Evolutionary conservation across 1,140 invertebrate genomes (phyloP), one percentile per base, ranked within the genome.

Genomic region (Drosophila orosa): DNA sequence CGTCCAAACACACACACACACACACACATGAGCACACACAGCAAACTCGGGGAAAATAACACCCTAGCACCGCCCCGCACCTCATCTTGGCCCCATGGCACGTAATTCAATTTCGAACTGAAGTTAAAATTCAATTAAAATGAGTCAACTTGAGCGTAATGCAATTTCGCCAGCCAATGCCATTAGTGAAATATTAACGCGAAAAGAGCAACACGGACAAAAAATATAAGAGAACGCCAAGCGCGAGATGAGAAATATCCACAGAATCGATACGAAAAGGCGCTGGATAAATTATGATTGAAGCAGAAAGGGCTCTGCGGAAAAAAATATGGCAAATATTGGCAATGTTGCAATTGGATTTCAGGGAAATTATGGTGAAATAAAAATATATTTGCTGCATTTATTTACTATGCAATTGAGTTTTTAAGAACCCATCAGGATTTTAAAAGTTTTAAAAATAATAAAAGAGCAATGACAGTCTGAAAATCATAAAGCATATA

Each of bases 121-220:
- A 89, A 89, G 85, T 89, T 89, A 89, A 89, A 89, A 89, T 89
- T 89, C 84, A 89, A 89, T 89, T 89, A 89, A 89, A 89, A 89
- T 89, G 84, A 89, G 84, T 89, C 84, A 89, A 89, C 84, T 89
- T 89, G 84, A 89, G 84, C 84, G 84, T 89, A 89, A 89, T 89
- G 80, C 84, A 89, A 89, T 89, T 89, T 89, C 62, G 68, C 47
- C 80, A 83, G 84, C 80, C 84, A 90, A 89, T 89, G 84, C 80
- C 80, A 89, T 89, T 89, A 89, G 84, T 89, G 84, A 89, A 80
- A 89, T 89, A 90, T 89, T 89, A 89, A 84, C 77, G 84, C 74
- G 76, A 87, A 74, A 77, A 79, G 76, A 66, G 65, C 65, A 65
- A 54, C 59, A 24, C 31, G 37, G 37, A 54, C 50, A 56, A 74